Base-by-base conservation (phyloP, 2,888 invertebrate genomes). In the Furcula furcula region DNA sequence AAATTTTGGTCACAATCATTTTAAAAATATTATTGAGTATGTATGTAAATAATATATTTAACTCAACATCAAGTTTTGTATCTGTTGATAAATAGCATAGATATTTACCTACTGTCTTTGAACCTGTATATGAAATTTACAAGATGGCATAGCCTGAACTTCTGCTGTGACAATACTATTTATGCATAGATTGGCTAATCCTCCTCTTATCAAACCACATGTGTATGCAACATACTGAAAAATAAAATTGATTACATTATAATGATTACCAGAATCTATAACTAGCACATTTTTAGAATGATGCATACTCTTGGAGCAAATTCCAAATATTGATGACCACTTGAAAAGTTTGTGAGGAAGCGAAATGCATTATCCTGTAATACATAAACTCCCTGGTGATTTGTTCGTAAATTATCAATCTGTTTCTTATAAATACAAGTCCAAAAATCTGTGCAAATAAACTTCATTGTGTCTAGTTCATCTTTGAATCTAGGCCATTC, bases 391-490 rank as follows among this genome's bases (percentile, higher is more conserved):
- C 99, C 99, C 85, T 98, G 95, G 77, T 99, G 98, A 81, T 99
- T 99, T 13, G 99, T 99, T 50, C 97, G 88, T 31, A 99, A 89
- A 78, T 99, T 99, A 73, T 99, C 99, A 35, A 99, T 97, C 88
- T 98, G 99, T 76, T 99, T 99, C 65, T 98, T 98, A 76, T 98
- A 99, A 19, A 99, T 92, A 21, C 96, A 93, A n/a, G 95, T 94
- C 99, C 99, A 99, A 72, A 99, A 98, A 71, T 99, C 99, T 35
- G 99, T 99, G 74, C 99, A 99, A 34, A 99, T 96, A 63, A 98
- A 99, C 79, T 99, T 99, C 91, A 99, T 96, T 16, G 96, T 97
- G 65, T 99, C 99, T 34, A 99, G 78, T 79, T 99, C 99, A 85
- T 98, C 98, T 82, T 98, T 97, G 68, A 99, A 98, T 29, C 98